Base-by-base conservation (phyloP, 2,797 vertebrate species). In the Moxostoma hubbsi region DNA sequence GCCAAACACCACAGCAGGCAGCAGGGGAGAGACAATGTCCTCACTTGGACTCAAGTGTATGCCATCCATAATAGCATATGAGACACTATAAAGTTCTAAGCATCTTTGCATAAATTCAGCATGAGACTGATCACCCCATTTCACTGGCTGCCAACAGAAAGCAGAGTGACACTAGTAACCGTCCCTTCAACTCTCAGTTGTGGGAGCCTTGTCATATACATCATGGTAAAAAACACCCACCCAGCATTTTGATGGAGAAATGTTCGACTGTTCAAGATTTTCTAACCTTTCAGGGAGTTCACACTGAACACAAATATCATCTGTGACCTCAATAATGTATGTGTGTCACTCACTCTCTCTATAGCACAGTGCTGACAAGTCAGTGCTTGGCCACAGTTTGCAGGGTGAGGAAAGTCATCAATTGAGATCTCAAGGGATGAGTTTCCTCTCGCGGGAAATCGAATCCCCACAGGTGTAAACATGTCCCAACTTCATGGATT, bases 11-110 rank as follows among this genome's bases (percentile, higher is more conserved):
- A 64, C 55, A 49, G 47, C 61, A 71, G 73, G 36, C 55, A 49
- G 47, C 61, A 71, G 73, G 36, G 50, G 58, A 43, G 16, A 57
- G 45, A 6, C 9, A 15, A 18, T 63, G 16, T 45, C 24, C 78
- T 69, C 43, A 9, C 45, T 66, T 64, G 45, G 64, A 9, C 65
- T 81, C 71, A 78, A 66, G 75, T 54, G 67, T 76, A 71, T 62
- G 45, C 10, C 51, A 73, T 55, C 9, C 50, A 73, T 65, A 72
- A 78, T 2, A 51, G 51, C 18, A 1, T 12, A 68, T 10, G 57
- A 36, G 36, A 70, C 53, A 70, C 59, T 70, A 81, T 49, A 70
- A 65, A 77, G 54, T 16, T 75, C 51, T 46, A 13, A 43, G n/a
- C 54, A 54, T 75, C 66, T 65, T 8, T 57, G 12, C 7, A 65